Conservation (phyloP, 2,797 vertebrate species). For the Nannoperca australis region DNA sequence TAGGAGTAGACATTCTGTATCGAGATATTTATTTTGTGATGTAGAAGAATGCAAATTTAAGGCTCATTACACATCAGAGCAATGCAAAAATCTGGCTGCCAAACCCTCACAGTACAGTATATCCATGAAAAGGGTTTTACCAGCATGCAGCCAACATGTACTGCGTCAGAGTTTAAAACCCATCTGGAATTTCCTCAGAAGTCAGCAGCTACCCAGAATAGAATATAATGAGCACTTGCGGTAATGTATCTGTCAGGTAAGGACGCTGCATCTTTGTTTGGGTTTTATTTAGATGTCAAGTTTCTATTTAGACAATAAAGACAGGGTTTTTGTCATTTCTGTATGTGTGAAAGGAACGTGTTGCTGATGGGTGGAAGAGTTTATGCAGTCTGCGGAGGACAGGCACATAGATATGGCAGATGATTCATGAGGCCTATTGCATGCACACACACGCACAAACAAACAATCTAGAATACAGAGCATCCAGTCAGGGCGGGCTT, state of each 20-base stretch:
- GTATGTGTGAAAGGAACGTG: slow-evolving; percentile 30
- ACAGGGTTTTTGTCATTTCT: slow-evolving; percentile 51
- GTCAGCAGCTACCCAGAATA: slow-evolving; percentile 71
- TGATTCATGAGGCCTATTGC: slow-evolving; percentile 50
- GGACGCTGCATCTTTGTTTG: slow-evolving; percentile 54
- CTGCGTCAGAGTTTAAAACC: slow-evolving; percentile 55
- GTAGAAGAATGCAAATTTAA: slow-evolving; percentile 51
- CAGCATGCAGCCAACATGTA: slow-evolving; percentile 49
- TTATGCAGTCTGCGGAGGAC: slow-evolving; percentile 46
- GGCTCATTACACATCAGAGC: slow-evolving; percentile 50
- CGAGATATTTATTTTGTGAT: slow-evolving; percentile 26
- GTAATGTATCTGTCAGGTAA: slow-evolving; percentile 69
- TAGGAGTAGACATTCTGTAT: not conserved
- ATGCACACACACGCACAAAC: slow-evolving; percentile 7
- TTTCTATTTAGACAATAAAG: slow-evolving; percentile 66
- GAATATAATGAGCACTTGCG: slow-evolving; percentile 70
- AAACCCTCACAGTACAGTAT: slow-evolving; percentile 51
- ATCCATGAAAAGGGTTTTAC: slow-evolving; percentile 71
- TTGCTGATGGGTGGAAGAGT: slow-evolving; percentile 35
- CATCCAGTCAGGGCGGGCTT: slow-evolving; percentile 21
- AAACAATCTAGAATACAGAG: slow-evolving; percentile 22
- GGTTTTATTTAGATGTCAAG: slow-evolving; percentile 72
- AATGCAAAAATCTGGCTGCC: slow-evolving; percentile 48
- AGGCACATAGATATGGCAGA: slow-evolving; percentile 37
- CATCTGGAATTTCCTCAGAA: slow-evolving; percentile 72